phyloP scores from a whole-genome alignment of 1,140 invertebrate species.

The Papilio machaon region DNA sequence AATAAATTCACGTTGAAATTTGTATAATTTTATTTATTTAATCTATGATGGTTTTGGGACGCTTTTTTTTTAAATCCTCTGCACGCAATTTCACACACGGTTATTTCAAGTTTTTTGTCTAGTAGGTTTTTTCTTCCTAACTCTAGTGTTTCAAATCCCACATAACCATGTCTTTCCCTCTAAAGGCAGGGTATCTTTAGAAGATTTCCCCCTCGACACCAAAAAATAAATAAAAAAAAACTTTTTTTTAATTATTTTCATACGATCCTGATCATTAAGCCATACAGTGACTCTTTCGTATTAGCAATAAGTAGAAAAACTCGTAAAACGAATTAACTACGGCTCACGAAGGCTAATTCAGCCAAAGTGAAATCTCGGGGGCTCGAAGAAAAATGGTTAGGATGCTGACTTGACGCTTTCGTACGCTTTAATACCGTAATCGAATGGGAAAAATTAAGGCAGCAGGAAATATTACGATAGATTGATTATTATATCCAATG shows the following conservation, averaged over 20 bases:
- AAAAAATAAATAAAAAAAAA: no score
- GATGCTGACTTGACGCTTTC: conserved; percentile 55
- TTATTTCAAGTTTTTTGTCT: no score
- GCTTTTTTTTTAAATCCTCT: neutral
- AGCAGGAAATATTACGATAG: conserved; percentile 49
- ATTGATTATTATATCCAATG: conserved; percentile 50
- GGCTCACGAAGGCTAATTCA: conserved; percentile 62
- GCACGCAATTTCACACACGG: no score
- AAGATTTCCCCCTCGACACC: no score
- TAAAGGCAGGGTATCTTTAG: no score
- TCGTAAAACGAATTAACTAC: conserved; percentile 52
- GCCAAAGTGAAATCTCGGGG: conserved; percentile 60
- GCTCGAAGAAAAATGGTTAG: conserved; percentile 57
- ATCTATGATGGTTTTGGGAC: neutral
- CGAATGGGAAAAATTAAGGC: conserved; percentile 60
- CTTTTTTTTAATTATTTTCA: no score
- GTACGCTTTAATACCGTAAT: conserved; percentile 57
- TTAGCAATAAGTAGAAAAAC: neutral
- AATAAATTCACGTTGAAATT: conserved; percentile 12
- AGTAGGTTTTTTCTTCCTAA: neutral
- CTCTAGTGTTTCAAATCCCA: no score
- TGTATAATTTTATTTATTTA: conserved; percentile 23
- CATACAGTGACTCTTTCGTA: no score
- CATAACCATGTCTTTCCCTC: no score
- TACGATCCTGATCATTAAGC: no score